Evolutionary conservation across 2,888 invertebrate genomes (phyloP), one percentile per base, ranked within the genome.

Genomic region (Hemaris fuciformis): DNA sequence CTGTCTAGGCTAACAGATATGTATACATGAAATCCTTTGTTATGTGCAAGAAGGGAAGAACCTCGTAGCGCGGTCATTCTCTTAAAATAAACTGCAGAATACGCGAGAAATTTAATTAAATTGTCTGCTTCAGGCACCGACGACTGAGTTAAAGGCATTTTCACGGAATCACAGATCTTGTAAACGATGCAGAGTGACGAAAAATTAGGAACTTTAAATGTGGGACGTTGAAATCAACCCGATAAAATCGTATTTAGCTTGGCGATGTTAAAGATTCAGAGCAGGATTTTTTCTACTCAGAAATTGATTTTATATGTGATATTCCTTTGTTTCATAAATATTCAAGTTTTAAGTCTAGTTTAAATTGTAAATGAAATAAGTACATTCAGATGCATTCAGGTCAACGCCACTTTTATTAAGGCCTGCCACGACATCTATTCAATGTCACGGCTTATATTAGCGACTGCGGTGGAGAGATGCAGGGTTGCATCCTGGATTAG

Each of bases 71-170:
- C 46, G 18, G n/a, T 48, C n/a, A 25, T 27, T 27, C 27, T 27
- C 23, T 5, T 27, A 31, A 53, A 53, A 53, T 53, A 53, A 27
- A 53, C 48, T 53, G 48, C 48, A 27, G 27, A 53, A 27, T 53
- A 53, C 48, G 48, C 18, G 25, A 53, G 27, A 53, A 53, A 53
- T 53, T 53, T 53, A 53, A 53, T 53, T 53, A 53, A 53, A 53
- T 27, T 18, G 27, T 53, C 48, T 53, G 15, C 27, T 27, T 18
- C 48, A 31, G 48, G 27, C 27, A 27, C 27, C 6, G 4, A 46
- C 22, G n/a, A 48, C 25, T 27, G 3, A 18, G 48, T 27, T 53
- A 38, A 53, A 27, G 48, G 48, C 48, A 27, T 53, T 27, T 27
- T 3, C 15, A 6, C 3, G 13, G 25, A 53, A 53, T 53, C 27